These are phyloP conservation scores for Fringilla coelebs DNA, from an alignment of 2,797 vertebrate genomes.

Conservation along the genomic window DNA sequence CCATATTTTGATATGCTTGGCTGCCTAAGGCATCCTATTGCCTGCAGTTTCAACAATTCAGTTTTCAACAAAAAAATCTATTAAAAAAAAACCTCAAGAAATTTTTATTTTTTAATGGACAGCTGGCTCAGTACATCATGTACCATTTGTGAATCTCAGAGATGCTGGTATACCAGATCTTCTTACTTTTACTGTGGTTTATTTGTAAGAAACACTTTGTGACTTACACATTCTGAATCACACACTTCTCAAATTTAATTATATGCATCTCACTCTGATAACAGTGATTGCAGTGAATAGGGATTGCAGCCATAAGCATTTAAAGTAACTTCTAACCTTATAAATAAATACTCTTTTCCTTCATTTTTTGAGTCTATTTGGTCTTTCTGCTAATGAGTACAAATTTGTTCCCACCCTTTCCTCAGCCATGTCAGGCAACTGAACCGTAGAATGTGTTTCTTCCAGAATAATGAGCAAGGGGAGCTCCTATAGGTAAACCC, in stretches of 20 bases:
- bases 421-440: neutral
- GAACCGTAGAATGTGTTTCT: neutral
- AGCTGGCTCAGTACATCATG: neutral
- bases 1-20: slow-evolving; percentile 69
- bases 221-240: neutral
- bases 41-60: slow-evolving; percentile 58
- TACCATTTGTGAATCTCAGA: neutral
- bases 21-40: slow-evolving; percentile 54
- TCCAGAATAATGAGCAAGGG: neutral
- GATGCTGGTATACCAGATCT: neutral
- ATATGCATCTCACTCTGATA: neutral
- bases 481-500: neutral
- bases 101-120: slow-evolving; percentile 32
- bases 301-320: neutral
- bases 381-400: neutral
- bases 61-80: slow-evolving; percentile 70
- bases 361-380: neutral
- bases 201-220: neutral
- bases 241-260: neutral
- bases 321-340: neutral
- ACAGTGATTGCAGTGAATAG: neutral
- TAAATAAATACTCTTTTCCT: neutral
- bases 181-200: neutral
- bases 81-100: slow-evolving; percentile 52
- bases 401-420: neutral